Evolutionary conservation across 2,888 invertebrate genomes (phyloP), one percentile per base, ranked within the genome.

Genomic region (Eupithecia tripunctaria): DNA sequence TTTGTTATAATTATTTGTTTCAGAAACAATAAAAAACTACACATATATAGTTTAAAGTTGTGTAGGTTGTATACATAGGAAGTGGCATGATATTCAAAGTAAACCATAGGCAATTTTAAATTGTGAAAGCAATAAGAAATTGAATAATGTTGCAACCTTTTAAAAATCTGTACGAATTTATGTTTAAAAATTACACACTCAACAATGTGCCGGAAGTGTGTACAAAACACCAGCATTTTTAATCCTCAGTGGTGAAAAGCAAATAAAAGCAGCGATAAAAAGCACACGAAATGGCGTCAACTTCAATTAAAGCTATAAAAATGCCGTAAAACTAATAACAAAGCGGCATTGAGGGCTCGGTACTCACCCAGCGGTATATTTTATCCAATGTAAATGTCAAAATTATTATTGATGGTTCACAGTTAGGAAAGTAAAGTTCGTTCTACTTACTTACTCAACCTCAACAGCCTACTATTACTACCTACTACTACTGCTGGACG

Each of bases 281-380:
- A 82, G 84, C 76, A 72, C 83, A 84, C 82, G 82, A 81, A 87
- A 85, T 80, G 86, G 85, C 86, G 88, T 90, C 88, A 87, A 86
- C 86, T 87, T 87, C 88, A 89, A 90, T 89, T 88, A 88, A 84
- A 84, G 84, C 85, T 82, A 86, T 89, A 88, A 90, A 89, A 87
- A 83, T 76, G 79, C 83, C 84, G 86, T 87, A 86, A 87, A 87
- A 86, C 85, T 88, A 88, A 89, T 89, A 88, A 88, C 86, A 82
- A 82, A 82, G 76, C 73, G 71, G 75, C 76, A 43, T 64, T 75
- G 78, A 79, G 79, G 76, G 81, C 80, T 78, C 78, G 79, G 80
- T 78, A 79, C 76, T 38, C 65, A 36, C 14, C 64, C 1, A 41
- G 25, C 6, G n/a, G 38, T 41, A 64, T 41, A 36, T 38, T 60